phyloP scores from a whole-genome alignment of 2,113 vertebrate genomes.

The Antigone vipio region DNA sequence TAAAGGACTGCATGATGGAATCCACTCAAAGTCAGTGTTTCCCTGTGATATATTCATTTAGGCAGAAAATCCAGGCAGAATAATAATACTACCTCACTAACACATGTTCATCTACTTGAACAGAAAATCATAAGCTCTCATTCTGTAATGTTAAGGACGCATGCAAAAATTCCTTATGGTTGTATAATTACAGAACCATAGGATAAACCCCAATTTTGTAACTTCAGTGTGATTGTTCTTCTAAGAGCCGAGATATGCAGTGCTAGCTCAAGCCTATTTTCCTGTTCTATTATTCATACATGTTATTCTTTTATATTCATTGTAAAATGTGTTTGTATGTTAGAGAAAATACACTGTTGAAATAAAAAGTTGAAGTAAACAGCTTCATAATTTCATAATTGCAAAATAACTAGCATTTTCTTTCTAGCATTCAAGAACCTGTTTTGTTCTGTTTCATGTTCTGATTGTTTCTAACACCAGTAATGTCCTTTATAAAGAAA shows the following conservation, averaged over 20 bases:
- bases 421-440: background rate
- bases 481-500: background rate
- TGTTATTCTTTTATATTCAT: background rate
- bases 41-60: background rate
- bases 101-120: background rate
- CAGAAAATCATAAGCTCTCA: background rate
- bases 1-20: background rate
- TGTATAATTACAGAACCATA: background rate
- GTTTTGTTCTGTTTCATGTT: background rate
- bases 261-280: background rate
- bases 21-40: background rate
- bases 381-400: background rate
- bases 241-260: background rate
- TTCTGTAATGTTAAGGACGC: background rate
- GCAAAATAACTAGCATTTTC: background rate
- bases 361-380: background rate
- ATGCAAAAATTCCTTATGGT: background rate
- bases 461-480: background rate
- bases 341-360: background rate
- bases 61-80: background rate
- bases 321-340: background rate
- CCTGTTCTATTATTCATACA: background rate
- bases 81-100: background rate
- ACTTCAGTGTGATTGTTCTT: background rate
- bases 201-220: background rate